phyloP scores from a whole-genome alignment of 2,797 vertebrate species.

The Galagoides demidoff region DNA sequence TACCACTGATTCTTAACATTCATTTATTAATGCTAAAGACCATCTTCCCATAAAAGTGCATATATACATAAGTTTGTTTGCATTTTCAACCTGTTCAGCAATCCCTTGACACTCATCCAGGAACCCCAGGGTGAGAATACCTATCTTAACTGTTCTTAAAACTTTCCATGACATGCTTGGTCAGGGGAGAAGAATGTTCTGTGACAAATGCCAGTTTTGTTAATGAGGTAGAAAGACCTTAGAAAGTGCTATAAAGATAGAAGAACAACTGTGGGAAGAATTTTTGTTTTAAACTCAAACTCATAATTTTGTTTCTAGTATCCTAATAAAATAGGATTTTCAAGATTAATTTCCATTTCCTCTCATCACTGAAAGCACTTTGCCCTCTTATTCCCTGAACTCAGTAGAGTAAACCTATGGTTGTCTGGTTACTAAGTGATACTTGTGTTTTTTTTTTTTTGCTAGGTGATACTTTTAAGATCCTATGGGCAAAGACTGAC shows the following conservation, averaged over 20 bases:
- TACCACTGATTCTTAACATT: neutral
- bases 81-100: neutral
- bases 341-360: neutral
- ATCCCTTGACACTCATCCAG: neutral
- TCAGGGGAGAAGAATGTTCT: neutral
- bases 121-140: neutral
- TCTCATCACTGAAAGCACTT: neutral
- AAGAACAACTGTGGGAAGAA: neutral
- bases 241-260: neutral
- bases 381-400: neutral
- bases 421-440: neutral
- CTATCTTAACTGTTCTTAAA: neutral
- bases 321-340: neutral
- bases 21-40: neutral
- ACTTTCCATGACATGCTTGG: neutral
- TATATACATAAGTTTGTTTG: neutral
- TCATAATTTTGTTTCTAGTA: neutral
- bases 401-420: neutral
- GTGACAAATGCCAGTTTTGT: neutral
- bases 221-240: neutral
- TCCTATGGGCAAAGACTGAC: neutral
- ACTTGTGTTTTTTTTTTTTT: no score
- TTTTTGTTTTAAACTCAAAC: neutral
- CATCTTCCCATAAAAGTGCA: neutral
- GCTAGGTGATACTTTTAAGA: neutral